Base-by-base conservation (phyloP, 2,888 invertebrate species). In the Globia sparganii region DNA sequence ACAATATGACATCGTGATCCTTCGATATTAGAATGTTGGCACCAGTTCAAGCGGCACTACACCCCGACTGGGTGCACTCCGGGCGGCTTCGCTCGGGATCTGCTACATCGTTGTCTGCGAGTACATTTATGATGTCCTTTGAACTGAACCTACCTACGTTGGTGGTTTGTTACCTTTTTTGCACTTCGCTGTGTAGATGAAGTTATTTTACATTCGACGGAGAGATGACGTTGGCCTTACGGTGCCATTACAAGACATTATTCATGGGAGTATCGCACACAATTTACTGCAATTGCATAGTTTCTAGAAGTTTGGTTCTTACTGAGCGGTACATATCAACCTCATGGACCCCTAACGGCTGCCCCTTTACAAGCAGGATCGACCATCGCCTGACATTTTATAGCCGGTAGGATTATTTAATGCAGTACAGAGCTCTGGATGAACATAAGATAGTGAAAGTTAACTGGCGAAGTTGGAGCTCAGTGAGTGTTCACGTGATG, bases 1-100 rank as follows among this genome's bases (percentile, higher is more conserved):
- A 40, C 34, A 65, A 15, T 31, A 53, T 59, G 59, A 18, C 40
- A 40, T 53, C n/a, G n/a, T 66, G 81, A 65, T 74, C 34, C 64
- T n/a, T 34, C 34, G 53, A 46, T 75, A 56, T 81, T 62, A 68
- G 58, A 49, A 75, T 66, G n/a, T 70, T 81, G 81, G 56, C 76
- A 70, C 18, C 31, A 53, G 59, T 49, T 70, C 76, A 66, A 81
- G 65, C 40, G 76, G 34, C 43, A 43, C 64, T 49, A 61, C 37
- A 15, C 37, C 34, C n/a, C 46, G 43, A 18, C 59, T 18, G 31
- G 43, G n/a, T 40, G 25, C 18, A 43, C 78, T 46, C 53, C 8
- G 46, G 4, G 31, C 18, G 43, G 66, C 66, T 75, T 15, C 28
- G 59, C 56, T 28, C 28, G 61, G 34, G 28, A 59, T 13, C n/a